These are phyloP conservation scores for Microcebus griseorufus DNA, from an alignment of 2,113 vertebrate genomes.

Conservation along the genomic window DNA sequence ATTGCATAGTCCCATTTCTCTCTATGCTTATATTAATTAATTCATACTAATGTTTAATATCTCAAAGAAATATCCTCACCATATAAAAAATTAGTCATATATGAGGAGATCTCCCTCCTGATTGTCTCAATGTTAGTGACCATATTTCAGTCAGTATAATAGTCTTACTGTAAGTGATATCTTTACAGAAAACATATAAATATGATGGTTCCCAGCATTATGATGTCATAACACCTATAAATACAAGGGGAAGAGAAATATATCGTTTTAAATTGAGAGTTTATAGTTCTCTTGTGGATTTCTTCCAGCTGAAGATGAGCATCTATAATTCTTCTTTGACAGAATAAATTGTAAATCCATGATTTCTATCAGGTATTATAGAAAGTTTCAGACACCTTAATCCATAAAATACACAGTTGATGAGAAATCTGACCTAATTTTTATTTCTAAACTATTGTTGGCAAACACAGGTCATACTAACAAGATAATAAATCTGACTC, in stretches of 20 bases:
- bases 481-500: conserved; percentile 72
- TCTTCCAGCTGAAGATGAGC: conserved; percentile 75
- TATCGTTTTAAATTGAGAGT: conserved; percentile 80
- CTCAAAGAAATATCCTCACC: neutral
- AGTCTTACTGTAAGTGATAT: conserved; percentile 80
- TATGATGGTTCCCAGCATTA: conserved; percentile 82
- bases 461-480: conserved; percentile 75
- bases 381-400: conserved; percentile 58
- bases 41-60: conserved; percentile 22
- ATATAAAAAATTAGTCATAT: conserved; percentile 39
- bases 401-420: conserved; percentile 60
- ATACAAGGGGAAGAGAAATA: conserved; percentile 79
- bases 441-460: conserved; percentile 69
- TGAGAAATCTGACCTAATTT: conserved; percentile 59
- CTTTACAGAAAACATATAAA: conserved; percentile 84
- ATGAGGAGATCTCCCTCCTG: conserved; percentile 32
- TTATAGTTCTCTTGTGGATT: conserved; percentile 81
- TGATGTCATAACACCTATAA: conserved; percentile 86
- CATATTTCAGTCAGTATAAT: conserved; percentile 73
- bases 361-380: conserved; percentile 67
- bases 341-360: conserved; percentile 80
- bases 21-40: neutral
- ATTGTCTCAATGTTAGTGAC: conserved; percentile 48
- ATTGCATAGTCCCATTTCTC: neutral
- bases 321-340: conserved; percentile 77